Conservation (phyloP, 2,888 invertebrate species). For the Spodoptera picta region DNA sequence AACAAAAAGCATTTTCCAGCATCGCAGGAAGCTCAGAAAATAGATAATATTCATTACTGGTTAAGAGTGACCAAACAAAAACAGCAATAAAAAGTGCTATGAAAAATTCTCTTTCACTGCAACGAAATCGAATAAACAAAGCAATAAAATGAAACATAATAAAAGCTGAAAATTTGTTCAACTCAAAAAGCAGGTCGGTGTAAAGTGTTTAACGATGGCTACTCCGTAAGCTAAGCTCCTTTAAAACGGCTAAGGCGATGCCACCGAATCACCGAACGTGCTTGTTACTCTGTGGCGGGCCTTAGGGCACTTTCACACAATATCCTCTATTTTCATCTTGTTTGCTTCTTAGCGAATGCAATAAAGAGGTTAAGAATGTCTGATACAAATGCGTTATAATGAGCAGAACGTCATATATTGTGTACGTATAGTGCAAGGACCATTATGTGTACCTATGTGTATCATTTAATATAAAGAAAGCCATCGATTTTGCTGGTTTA, state of each 20-base stretch:
- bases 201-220: slow-evolving; percentile 58
- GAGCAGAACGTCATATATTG: slow-evolving; percentile 30
- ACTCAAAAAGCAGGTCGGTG: slow-evolving; percentile 42
- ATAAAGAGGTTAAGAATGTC: slow-evolving; percentile 38
- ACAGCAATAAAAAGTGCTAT: slow-evolving; percentile 33
- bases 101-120: slow-evolving; percentile 13
- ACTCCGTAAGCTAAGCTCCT: slow-evolving; percentile 60
- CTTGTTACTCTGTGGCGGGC: slow-evolving; percentile 58
- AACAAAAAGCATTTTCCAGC: too few species aligned
- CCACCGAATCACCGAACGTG: slow-evolving; percentile 61
- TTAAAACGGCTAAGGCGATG: slow-evolving; percentile 60
- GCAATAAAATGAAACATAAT: slow-evolving; percentile 37
- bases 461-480: too few species aligned
- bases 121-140: slow-evolving; percentile 31
- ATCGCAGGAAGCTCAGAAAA: not conserved
- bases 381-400: slow-evolving; percentile 38
- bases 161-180: slow-evolving; percentile 37
- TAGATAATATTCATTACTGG: slow-evolving; percentile 26
- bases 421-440: slow-evolving; percentile 19
- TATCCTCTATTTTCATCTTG: slow-evolving; percentile 48
- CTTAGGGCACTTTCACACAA: slow-evolving; percentile 55
- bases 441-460: too few species aligned
- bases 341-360: slow-evolving; percentile 43
- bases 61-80: slow-evolving; percentile 30
- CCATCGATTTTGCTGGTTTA: too few species aligned